Evolutionary conservation across 2,113 vertebrate genomes (phyloP), one percentile per base, ranked within the genome.

Genomic region (Blennius ocellaris): DNA sequence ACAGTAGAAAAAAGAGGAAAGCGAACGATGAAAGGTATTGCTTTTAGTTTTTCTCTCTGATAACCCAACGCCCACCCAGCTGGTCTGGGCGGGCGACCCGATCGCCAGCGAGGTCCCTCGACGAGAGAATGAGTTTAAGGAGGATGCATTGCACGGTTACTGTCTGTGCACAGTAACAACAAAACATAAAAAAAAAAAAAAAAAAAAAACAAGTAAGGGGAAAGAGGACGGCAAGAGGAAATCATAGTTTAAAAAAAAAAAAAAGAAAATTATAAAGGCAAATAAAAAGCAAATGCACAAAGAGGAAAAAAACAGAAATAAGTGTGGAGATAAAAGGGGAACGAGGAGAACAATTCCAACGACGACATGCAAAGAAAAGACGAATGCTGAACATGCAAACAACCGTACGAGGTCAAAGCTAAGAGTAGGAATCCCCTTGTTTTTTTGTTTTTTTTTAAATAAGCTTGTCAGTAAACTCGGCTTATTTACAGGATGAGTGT

Each of bases 361-460:
- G 76, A 93, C 87, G 67, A 93, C 94, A 94, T 95, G 93, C 93
- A 94, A 94, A 94, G 85, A 93, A 94, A 94, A 94, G 90, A 91
- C 85, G 60, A 90, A 93, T 93, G 94, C 93, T 91, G 89, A 87
- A 96, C 95, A 96, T 96, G 95, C 96, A 96, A 94, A 95, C 92
- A 92, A 93, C 92, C 94, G 89, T 93, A 94, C 93, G 63, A 94
- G 94, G 89, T 90, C 89, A 93, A 93, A 93, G 92, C 93, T 85
- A 87, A 93, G 92, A 93, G 88, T 39, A 92, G 93, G 93, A 90
- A 77, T 89, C 93, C 92, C 88, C 86, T 89, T 11, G 75, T 36
- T 87, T 69, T 90, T 70, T 48, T 6, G n/a, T 38, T 45, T 36
- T 67, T 53, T 56, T 94, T 93, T 81, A 90, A 93, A 88, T 90